phyloP scores from a whole-genome alignment of 1,140 invertebrate species.

The Pogonomyrmex californicus region DNA sequence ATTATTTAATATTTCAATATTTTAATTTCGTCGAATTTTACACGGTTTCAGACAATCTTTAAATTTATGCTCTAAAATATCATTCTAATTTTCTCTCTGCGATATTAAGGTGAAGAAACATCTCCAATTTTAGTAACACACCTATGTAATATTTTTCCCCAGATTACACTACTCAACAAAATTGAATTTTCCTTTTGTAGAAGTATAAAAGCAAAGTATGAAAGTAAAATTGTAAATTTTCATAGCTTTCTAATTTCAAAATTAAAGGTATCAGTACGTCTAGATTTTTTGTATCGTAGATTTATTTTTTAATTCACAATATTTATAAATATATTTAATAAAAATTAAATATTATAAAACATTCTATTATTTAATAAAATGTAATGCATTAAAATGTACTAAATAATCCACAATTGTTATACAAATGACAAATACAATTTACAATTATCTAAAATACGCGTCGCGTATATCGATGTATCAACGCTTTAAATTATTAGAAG shows the following conservation, averaged over 20 bases:
- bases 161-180: constrained; percentile 56
- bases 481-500: background rate
- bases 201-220: background rate
- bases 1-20: constrained; percentile 9
- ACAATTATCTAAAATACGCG: background rate
- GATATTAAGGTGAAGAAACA: constrained; percentile 30
- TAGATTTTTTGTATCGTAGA: constrained; percentile 27
- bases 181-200: constrained; percentile 45
- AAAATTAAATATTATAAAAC: background rate
- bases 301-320: background rate
- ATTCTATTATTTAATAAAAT: background rate
- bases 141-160: constrained; percentile 35
- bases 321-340: background rate
- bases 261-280: constrained; percentile 19
- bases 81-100: constrained; percentile 40
- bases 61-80: constrained; percentile 11
- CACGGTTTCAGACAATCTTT: background rate
- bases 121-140: constrained; percentile 32
- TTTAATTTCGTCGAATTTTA: background rate
- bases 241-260: background rate
- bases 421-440: background rate
- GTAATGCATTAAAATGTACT: background rate
- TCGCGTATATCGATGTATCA: too few species aligned
- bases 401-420: background rate
- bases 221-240: background rate